Percentiles rank a stretch among this genome's conserved stretches.
Conservation (phyloP, 2,888 invertebrate species). For the Hylaea fasciaria region DNA sequence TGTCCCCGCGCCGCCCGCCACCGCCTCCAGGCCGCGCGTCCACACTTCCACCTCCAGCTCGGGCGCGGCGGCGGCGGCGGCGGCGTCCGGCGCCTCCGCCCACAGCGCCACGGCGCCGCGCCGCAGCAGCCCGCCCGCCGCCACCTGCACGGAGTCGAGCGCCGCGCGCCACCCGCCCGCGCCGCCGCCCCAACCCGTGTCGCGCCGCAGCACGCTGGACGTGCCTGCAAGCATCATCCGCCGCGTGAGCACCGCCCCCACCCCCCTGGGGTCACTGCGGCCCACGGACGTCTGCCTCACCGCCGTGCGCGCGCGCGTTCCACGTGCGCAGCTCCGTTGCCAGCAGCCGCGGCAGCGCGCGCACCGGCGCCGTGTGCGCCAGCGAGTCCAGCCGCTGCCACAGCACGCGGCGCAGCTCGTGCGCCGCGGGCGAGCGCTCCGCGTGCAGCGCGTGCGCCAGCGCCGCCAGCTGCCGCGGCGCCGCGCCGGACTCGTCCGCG, state of each 20-base stretch:
- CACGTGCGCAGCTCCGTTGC: slow-evolving; percentile 45
- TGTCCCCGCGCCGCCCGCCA: slow-evolving; percentile 38
- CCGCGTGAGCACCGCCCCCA: too few species aligned
- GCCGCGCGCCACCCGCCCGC: slow-evolving; percentile 48
- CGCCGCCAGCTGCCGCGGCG: slow-evolving; percentile 46
- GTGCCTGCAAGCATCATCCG: slow-evolving; percentile 48
- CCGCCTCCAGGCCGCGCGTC: slow-evolving; percentile 60
- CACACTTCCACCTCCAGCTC: slow-evolving; percentile 53
- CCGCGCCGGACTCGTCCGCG: slow-evolving; percentile 39
- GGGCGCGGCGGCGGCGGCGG: slow-evolving; percentile 46
- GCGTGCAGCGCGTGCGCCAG: slow-evolving; percentile 43
- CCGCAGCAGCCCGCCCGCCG: slow-evolving; percentile 61
- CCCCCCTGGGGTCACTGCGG: too few species aligned
- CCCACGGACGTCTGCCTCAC: slow-evolving; percentile 25
- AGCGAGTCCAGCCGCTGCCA: slow-evolving; percentile 59
- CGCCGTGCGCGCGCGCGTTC: slow-evolving; percentile 53
- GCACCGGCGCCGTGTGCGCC: slow-evolving; percentile 36
- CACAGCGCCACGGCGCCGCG: slow-evolving; percentile 59
- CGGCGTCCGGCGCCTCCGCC: slow-evolving; percentile 28
- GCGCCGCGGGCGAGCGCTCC: slow-evolving; percentile 41
- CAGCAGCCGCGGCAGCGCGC: slow-evolving; percentile 46
- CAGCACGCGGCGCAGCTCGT: slow-evolving; percentile 66
- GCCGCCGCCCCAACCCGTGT: slow-evolving; percentile 47
- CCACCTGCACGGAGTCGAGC: slow-evolving; percentile 65
- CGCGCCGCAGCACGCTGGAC: slow-evolving; percentile 59